Conservation (phyloP, 2,888 invertebrate genomes). For the Melanargia galathea region DNA sequence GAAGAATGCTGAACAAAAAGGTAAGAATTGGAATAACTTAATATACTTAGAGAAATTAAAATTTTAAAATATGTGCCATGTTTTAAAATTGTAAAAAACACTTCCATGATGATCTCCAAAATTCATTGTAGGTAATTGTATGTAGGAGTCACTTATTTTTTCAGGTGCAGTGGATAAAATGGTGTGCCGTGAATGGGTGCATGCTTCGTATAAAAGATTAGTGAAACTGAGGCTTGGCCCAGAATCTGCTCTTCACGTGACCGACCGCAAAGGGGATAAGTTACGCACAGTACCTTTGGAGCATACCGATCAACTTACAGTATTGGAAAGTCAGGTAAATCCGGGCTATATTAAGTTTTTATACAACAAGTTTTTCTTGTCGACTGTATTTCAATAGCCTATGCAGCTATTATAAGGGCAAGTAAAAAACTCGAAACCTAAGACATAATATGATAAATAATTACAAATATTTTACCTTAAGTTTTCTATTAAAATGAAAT, state of each 20-base stretch:
- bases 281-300: constrained; percentile 91
- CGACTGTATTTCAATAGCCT: too few relatives aligned
- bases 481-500: background rate
- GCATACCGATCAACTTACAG: constrained; percentile 89
- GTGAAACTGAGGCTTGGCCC: constrained; percentile 96
- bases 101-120: background rate
- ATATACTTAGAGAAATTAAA: background rate
- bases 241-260: constrained; percentile 91
- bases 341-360: background rate
- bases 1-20: constrained; percentile 78
- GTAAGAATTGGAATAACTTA: constrained; percentile 44
- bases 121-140: background rate
- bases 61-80: too few relatives aligned
- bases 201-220: constrained; percentile 93
- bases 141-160: background rate
- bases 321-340: constrained; percentile 92
- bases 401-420: too few relatives aligned
- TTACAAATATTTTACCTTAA: background rate
- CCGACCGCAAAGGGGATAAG: constrained; percentile 95
- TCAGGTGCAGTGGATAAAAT: constrained; percentile 92
- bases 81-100: background rate
- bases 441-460: background rate
- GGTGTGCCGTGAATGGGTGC: constrained; percentile 96
- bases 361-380: too few relatives aligned
- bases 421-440: too few relatives aligned